These are phyloP conservation scores for Alaudala cheleensis DNA, from an alignment of 2,113 vertebrate genomes.

Conservation along the genomic window DNA sequence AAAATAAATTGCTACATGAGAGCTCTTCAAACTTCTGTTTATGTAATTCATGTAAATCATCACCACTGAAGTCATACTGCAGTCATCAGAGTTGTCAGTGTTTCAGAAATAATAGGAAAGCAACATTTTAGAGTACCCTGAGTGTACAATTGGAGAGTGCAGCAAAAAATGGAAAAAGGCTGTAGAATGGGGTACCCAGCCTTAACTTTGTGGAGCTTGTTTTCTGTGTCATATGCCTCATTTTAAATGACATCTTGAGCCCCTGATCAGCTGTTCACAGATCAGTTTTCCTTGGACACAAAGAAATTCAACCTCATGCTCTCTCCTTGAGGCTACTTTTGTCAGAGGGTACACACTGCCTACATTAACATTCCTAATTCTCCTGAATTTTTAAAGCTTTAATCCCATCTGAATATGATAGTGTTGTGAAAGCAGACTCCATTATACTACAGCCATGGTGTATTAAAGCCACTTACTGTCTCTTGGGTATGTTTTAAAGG, in stretches of 20 bases:
- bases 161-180: background rate
- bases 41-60: background rate
- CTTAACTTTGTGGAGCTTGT: background rate
- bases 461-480: background rate
- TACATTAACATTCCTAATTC: background rate
- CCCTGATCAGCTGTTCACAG: background rate
- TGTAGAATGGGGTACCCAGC: background rate
- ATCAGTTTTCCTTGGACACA: background rate
- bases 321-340: background rate
- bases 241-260: background rate
- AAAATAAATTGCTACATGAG: background rate
- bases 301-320: background rate
- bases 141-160: background rate
- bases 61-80: background rate
- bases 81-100: background rate
- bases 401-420: background rate
- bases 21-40: background rate
- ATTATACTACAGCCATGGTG: background rate
- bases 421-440: background rate
- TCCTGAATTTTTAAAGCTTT: conserved; percentile 2
- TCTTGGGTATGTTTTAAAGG: background rate
- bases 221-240: background rate
- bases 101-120: background rate
- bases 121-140: background rate
- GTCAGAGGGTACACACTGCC: background rate